Conservation (phyloP, 2,888 invertebrate species). For the Endotricha flammealis region DNA sequence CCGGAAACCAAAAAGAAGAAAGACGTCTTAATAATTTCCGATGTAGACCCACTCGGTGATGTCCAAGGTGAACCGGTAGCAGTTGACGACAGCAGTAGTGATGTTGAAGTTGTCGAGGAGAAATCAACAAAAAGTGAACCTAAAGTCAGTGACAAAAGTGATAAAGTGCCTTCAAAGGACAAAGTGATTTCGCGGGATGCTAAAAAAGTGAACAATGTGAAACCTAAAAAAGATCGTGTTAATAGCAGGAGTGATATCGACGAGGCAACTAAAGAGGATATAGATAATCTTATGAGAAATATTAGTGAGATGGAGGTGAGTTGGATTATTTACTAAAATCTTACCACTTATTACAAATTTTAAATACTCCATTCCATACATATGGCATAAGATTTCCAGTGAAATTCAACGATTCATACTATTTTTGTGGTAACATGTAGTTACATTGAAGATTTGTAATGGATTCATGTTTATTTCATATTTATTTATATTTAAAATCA, state of each 20-base stretch:
- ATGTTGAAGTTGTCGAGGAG: constrained; percentile 66
- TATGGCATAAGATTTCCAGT: too few relatives aligned
- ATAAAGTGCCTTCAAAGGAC: constrained; percentile 64
- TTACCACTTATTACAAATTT: too few relatives aligned
- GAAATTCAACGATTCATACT: too few relatives aligned
- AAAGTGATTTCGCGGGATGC: constrained; percentile 35
- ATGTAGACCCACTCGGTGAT: constrained; percentile 57
- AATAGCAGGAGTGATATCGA: constrained; percentile 38
- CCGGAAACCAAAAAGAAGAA: constrained; percentile 65
- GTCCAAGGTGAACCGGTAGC: constrained; percentile 47
- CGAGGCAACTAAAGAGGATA: constrained; percentile 50
- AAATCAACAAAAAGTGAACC: constrained; percentile 43
- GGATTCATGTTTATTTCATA: too few relatives aligned
- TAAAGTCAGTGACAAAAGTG: constrained; percentile 42
- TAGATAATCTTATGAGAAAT: constrained; percentile 57
- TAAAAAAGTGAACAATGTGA: constrained; percentile 34
- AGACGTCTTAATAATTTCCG: constrained; percentile 58
- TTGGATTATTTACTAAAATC: too few relatives aligned
- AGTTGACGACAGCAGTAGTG: constrained; percentile 71
- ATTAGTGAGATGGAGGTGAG: constrained; percentile 65
- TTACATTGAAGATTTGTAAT: too few relatives aligned
- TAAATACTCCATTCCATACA: too few relatives aligned
- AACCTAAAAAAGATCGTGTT: constrained; percentile 21
- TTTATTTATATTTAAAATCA: too few relatives aligned
- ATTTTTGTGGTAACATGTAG: too few relatives aligned